phyloP scores from a whole-genome alignment of 2,113 vertebrate species.

The Peromyscus californicus region DNA sequence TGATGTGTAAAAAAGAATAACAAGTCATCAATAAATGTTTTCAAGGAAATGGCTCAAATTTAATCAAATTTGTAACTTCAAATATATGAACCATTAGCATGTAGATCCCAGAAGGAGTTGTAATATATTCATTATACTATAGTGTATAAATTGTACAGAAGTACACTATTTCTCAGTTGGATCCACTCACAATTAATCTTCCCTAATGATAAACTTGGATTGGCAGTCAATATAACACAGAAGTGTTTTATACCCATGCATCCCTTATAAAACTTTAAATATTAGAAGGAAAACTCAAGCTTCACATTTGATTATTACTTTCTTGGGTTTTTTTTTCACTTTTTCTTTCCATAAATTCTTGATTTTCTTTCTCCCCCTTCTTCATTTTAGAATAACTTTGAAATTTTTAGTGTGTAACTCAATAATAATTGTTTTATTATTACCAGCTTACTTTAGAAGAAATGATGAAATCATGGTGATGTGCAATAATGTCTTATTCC shows the following conservation, averaged over 20 bases:
- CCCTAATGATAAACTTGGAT: neutral
- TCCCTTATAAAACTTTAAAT: neutral
- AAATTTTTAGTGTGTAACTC: neutral
- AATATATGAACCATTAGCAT: neutral
- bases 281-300: neutral
- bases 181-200: neutral
- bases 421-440: slow-evolving; percentile 1
- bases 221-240: neutral
- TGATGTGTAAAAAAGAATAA: neutral
- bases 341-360: neutral
- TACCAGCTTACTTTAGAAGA: neutral
- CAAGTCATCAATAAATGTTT: neutral
- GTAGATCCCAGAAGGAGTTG: neutral
- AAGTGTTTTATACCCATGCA: neutral
- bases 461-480: neutral
- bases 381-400: neutral
- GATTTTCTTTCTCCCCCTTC: neutral
- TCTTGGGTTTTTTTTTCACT: neutral
- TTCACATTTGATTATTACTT: neutral
- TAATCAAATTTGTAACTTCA: neutral
- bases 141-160: neutral
- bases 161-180: neutral
- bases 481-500: neutral
- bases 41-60: neutral
- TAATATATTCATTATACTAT: neutral